A percentile compares a stretch with the other conserved stretches of the same genome.
These are phyloP conservation scores for Cryptoprocta ferox DNA, from an alignment of 2,797 vertebrate species.

Conservation along the genomic window DNA sequence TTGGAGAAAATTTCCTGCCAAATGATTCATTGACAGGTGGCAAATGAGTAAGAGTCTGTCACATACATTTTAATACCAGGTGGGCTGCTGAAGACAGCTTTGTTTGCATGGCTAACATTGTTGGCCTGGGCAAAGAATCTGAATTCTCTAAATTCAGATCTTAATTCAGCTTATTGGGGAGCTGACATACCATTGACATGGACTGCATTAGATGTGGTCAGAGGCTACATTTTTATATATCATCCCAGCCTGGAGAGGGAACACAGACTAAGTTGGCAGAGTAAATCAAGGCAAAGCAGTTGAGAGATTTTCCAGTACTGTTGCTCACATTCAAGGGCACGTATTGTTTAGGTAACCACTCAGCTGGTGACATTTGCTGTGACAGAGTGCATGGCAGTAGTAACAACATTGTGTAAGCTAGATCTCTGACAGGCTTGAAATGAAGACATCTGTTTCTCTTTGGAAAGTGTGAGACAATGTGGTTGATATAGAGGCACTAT, in stretches of 20 bases:
- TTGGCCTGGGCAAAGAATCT: neutral
- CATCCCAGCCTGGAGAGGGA: neutral
- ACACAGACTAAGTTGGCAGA: neutral
- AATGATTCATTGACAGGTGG: slow-evolving; percentile 58
- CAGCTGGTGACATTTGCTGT: neutral
- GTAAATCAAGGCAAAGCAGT: neutral
- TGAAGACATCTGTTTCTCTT: slow-evolving; percentile 56
- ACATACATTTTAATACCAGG: slow-evolving; percentile 62
- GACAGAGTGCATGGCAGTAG: neutral
- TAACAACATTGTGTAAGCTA: neutral
- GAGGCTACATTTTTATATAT: neutral
- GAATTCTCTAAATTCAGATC: neutral
- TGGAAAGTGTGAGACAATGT: slow-evolving; percentile 59
- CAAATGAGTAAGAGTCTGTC: slow-evolving; percentile 50
- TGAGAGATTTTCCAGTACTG: neutral
- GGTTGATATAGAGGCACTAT: slow-evolving; percentile 29
- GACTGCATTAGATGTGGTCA: neutral
- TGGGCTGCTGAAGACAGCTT: slow-evolving; percentile 47
- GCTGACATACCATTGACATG: neutral
- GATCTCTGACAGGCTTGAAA: slow-evolving; percentile 29
- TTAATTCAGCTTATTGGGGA: neutral
- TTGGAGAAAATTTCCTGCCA: slow-evolving; percentile 57
- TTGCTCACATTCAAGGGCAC: neutral
- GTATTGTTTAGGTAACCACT: slow-evolving; percentile 62
- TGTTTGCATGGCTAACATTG: slow-evolving; percentile 36